Conservation (phyloP, 2,113 vertebrate species). For the Pseudolaguvia tuberculata region DNA sequence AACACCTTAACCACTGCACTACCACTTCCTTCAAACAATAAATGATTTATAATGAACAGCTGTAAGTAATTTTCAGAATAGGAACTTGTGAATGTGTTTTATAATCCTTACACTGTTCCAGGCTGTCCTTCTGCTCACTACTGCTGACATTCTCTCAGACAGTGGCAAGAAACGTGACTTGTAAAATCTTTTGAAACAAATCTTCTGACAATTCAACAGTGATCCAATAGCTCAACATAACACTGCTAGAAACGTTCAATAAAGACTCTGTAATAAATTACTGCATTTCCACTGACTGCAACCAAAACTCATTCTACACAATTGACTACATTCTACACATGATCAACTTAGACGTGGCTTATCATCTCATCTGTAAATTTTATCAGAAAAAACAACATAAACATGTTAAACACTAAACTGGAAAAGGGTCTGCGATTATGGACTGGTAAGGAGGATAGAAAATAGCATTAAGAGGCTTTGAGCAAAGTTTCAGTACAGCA, state of each 20-base stretch:
- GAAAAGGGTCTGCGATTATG: conserved; percentile 21
- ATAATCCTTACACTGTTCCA: conserved; percentile 19
- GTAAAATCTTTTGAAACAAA: no score
- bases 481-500: conserved; percentile 58
- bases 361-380: not conserved
- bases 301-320: no score
- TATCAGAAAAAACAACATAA: not conserved
- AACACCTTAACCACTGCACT: no score
- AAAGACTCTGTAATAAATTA: no score
- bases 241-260: no score
- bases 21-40: no score
- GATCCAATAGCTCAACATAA: no score
- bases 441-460: conserved; percentile 32
- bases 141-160: conserved; percentile 24
- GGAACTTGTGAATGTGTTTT: conserved; percentile 24
- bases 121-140: conserved; percentile 19
- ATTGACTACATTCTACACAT: no score
- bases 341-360: no score
- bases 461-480: conserved; percentile 68
- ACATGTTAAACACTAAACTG: not conserved
- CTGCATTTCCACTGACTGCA: no score
- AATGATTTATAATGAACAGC: not conserved
- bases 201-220: no score
- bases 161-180: conserved; percentile 28
- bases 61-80: not conserved